Evolutionary conservation across 64 coral and sea anemone genomes (phyloP), one percentile per base, ranked within the genome.

Genomic region (Porites australiensis): DNA sequence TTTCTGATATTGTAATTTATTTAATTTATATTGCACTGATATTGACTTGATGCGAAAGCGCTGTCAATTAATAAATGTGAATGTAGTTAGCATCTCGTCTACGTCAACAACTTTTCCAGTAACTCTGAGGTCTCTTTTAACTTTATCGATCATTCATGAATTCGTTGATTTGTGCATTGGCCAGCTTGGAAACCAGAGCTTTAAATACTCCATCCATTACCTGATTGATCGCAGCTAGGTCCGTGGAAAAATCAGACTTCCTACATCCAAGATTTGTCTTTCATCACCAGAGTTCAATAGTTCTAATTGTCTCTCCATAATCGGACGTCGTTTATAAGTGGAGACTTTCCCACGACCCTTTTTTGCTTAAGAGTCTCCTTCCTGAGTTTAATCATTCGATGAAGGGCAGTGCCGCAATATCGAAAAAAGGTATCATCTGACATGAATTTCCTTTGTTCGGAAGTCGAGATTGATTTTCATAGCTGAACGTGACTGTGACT

Each of bases 21-120:
- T n/a, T n/a, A n/a, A n/a, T n/a, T n/a, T n/a, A n/a, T n/a, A n/a
- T n/a, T n/a, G n/a, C n/a, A n/a, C n/a, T n/a, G n/a, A n/a, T n/a
- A n/a, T n/a, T n/a, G n/a, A n/a, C n/a, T n/a, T n/a, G n/a, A n/a
- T n/a, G n/a, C n/a, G n/a, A n/a, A n/a, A n/a, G n/a, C n/a, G n/a
- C n/a, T n/a, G n/a, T n/a, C n/a, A n/a, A n/a, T n/a, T n/a, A n/a
- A n/a, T n/a, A n/a, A n/a, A n/a, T n/a, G n/a, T n/a, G n/a, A n/a
- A n/a, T n/a, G n/a, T n/a, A n/a, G n/a, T n/a, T 0, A 88, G 85
- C 85, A 88, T 88, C 51, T 88, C 85, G 50, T 74, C 68, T 11
- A 70, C 68, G 15, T 88, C 69, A 0, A 88, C 70, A 55, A 88
- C 51, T 88, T 88, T 88, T 13, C 86, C 86, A 5, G 44, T 4